Evolutionary conservation across 2,113 vertebrate genomes (phyloP).

Genomic region (Seriola quinqueradiata): DNA sequence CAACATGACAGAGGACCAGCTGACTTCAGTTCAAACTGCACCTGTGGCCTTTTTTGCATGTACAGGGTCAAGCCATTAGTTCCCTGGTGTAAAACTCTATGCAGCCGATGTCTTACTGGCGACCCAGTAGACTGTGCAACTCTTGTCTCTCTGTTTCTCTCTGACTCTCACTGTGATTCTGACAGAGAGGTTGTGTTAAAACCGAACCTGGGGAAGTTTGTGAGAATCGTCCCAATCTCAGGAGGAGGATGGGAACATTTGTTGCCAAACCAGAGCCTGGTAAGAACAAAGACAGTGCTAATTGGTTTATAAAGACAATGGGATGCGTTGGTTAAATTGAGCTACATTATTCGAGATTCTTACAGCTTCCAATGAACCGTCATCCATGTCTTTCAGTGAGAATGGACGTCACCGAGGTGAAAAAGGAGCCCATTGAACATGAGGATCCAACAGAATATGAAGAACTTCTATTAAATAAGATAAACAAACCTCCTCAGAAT

Average conservation of each 20-base stretch:
- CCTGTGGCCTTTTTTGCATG: neutral
- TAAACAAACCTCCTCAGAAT: slow-evolving; percentile 83
- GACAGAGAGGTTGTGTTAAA: slow-evolving; percentile 86
- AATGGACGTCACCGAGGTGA: slow-evolving; percentile 81
- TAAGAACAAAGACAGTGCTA: slow-evolving; percentile 71
- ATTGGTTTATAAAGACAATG: neutral
- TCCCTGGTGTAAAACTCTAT: neutral
- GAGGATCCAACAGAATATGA: slow-evolving; percentile 74
- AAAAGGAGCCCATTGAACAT: slow-evolving; percentile 84
- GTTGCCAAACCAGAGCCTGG: slow-evolving; percentile 87
- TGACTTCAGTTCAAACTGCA: neutral
- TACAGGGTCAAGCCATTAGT: neutral
- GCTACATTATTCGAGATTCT: neutral
- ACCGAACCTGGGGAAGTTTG: slow-evolving; percentile 84
- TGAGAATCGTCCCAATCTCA: slow-evolving; percentile 90
- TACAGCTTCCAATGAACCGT: slow-evolving; percentile 26
- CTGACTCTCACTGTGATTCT: neutral
- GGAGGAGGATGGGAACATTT: slow-evolving; percentile 93
- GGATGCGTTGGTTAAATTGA: neutral
- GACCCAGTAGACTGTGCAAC: neutral
- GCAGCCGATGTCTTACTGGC: neutral
- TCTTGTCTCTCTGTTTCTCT: neutral
- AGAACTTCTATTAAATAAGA: slow-evolving; percentile 84
- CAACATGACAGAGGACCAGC: neutral
- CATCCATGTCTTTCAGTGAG: slow-evolving; percentile 83